Evolutionary conservation across 2,888 invertebrate genomes (phyloP), one percentile per base, ranked within the genome.

Genomic region (Rhingia campestris): DNA sequence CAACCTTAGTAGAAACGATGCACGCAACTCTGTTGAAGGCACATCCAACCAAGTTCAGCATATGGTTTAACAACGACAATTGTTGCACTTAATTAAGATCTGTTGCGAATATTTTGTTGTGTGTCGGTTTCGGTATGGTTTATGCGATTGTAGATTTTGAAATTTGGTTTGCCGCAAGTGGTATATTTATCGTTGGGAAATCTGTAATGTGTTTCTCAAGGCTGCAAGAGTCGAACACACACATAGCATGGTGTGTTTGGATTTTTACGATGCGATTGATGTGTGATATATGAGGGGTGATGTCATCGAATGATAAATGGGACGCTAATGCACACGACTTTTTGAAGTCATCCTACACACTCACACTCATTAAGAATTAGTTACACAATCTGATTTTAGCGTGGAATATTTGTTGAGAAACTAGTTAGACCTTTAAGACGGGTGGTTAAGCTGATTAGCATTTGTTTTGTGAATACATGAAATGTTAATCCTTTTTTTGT

Each of bases 281-380:
- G 33, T 75, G 43, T 69, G 33, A 39, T 54, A 37, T 43, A 4
- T 39, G 56, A 33, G 45, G 4, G 59, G 33, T 79, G 79, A 79
- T 79, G 79, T 79, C 79, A 79, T 77, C 47, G 22, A 47, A 61
- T 45, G 72, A 53, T 79, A 66, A 79, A 79, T 79, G 56, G 45
- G 45, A 22, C 53, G 63, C 64, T 22, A 22, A 22, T 22, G 22
- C 22, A 22, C 22, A 22, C 22, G 22, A 22, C 22, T 22, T 22
- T 22, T 22, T 22, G 22, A 22, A 22, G 22, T 22, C 22, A 22
- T 22, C 22, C 22, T 22, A 22, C 22, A 22, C 22, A 22, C 22
- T 22, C 22, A 22, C 22, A 22, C 22, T 22, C 22, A 22, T 22
- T 22, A 22, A 22, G 22, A 22, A 22, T 22, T 1, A 22, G 22